A percentile compares a stretch with the other conserved stretches of the same genome.
phyloP scores from a whole-genome alignment of 2,797 vertebrate genomes.

The Sitta carolinensis region DNA sequence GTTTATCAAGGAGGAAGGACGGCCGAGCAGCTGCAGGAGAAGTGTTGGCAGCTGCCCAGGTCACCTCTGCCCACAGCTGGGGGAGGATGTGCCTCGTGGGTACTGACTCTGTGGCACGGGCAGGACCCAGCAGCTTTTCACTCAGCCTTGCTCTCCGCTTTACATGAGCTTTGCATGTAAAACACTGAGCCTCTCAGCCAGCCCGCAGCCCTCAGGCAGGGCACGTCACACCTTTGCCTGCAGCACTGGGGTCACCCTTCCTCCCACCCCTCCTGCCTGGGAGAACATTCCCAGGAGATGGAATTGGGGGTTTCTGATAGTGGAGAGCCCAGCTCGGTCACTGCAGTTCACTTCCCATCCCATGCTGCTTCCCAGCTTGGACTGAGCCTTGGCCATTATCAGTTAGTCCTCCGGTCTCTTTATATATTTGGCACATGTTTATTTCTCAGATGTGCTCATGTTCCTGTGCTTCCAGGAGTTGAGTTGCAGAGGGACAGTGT shows the following conservation, averaged over 20 bases:
- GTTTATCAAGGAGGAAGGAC: neutral
- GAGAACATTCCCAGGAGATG: too few species aligned
- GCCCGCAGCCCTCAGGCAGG: neutral
- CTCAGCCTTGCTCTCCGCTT: neutral
- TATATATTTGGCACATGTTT: neutral
- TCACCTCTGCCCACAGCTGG: neutral
- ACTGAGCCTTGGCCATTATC: neutral
- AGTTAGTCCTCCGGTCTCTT: neutral
- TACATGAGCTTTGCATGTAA: accelerated
- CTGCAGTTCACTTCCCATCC: neutral
- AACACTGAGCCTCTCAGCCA: neutral
- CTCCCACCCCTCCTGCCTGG: neutral
- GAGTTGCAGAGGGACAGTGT: accelerated
- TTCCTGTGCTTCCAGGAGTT: neutral
- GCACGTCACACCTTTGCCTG: neutral
- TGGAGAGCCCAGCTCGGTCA: neutral
- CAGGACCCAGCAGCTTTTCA: neutral
- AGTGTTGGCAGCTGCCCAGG: neutral
- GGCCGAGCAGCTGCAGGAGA: accelerated
- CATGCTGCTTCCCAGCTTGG: neutral
- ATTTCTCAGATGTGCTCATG: accelerated
- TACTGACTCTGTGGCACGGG: accelerated
- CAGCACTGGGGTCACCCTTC: neutral
- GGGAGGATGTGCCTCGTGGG: neutral
- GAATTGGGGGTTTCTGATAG: accelerated